These are phyloP conservation scores for Andrena minutula DNA, from an alignment of 2,888 invertebrate species.

Conservation along the genomic window DNA sequence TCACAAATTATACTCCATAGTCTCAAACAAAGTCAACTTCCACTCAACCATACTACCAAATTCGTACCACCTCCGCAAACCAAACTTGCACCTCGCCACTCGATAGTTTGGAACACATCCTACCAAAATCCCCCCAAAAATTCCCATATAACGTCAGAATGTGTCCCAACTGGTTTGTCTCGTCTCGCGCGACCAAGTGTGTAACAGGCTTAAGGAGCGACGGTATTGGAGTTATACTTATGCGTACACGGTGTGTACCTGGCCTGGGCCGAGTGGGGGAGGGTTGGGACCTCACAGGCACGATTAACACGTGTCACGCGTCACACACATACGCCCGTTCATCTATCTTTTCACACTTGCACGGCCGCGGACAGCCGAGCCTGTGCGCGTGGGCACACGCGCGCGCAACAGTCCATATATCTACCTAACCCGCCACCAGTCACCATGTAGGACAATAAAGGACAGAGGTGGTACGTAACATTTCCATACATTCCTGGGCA, in stretches of 20 bases:
- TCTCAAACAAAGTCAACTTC: too few relatives aligned
- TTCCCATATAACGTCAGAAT: too few relatives aligned
- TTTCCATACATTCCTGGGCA: slow-evolving; percentile 82
- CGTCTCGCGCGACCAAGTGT: neutral
- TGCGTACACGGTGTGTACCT: slow-evolving; percentile 61
- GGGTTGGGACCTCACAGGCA: slow-evolving; percentile 76
- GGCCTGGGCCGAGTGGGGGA: slow-evolving; percentile 50
- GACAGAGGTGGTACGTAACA: slow-evolving; percentile 77
- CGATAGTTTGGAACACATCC: too few relatives aligned
- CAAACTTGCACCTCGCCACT: too few relatives aligned
- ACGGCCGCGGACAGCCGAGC: slow-evolving; percentile 36
- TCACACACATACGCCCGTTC: slow-evolving; percentile 76
- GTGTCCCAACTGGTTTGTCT: neutral
- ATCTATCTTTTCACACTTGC: slow-evolving; percentile 73
- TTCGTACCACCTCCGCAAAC: too few relatives aligned
- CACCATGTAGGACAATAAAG: slow-evolving; percentile 82
- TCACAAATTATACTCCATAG: too few relatives aligned
- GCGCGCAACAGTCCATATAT: slow-evolving; percentile 71
- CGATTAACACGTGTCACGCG: slow-evolving; percentile 83
- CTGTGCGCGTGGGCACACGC: slow-evolving; percentile 52
- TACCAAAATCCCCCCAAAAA: too few relatives aligned
- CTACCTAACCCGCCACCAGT: slow-evolving; percentile 76
- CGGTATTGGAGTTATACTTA: slow-evolving; percentile 56
- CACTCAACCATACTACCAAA: too few relatives aligned
- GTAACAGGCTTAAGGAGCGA: slow-evolving; percentile 45